These are phyloP conservation scores for Pantherophis vulpinus DNA, from an alignment of 2,797 vertebrate genomes.

Conservation along the genomic window DNA sequence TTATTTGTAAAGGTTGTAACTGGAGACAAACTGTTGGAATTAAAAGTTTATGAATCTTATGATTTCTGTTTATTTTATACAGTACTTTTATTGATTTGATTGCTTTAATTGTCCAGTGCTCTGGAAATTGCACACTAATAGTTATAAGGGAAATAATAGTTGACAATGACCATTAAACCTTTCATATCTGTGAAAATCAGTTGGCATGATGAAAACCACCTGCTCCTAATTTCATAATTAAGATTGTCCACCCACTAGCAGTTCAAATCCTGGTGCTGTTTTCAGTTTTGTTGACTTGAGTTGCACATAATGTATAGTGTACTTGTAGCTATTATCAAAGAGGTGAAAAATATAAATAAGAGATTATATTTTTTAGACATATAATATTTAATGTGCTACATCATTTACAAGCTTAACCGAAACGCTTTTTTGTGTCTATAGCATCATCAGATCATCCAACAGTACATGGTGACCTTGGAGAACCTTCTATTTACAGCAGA, in stretches of 20 bases:
- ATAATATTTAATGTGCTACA: no score
- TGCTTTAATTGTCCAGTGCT: neutral
- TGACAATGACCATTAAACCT: neutral
- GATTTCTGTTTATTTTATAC: neutral
- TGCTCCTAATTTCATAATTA: neutral
- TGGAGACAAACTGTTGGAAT: neutral
- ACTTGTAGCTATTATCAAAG: neutral
- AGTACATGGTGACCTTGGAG: constrained; percentile 98
- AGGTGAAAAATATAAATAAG: neutral
- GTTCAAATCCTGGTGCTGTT: neutral
- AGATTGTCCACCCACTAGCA: neutral
- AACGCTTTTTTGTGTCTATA: constrained; percentile 59
- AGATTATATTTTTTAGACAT: neutral
- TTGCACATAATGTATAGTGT: neutral
- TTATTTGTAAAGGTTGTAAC: neutral
- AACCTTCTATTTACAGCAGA: constrained; percentile 98
- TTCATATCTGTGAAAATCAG: neutral
- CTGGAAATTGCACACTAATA: neutral
- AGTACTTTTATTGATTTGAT: neutral
- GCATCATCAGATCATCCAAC: constrained; percentile 97
- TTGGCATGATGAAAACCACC: neutral
- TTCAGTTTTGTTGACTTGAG: neutral
- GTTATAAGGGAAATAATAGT: neutral
- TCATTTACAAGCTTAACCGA: neutral
- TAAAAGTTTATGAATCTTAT: neutral